Base-by-base conservation (phyloP, 2,797 vertebrate species). In the Anguilla megastoma region DNA sequence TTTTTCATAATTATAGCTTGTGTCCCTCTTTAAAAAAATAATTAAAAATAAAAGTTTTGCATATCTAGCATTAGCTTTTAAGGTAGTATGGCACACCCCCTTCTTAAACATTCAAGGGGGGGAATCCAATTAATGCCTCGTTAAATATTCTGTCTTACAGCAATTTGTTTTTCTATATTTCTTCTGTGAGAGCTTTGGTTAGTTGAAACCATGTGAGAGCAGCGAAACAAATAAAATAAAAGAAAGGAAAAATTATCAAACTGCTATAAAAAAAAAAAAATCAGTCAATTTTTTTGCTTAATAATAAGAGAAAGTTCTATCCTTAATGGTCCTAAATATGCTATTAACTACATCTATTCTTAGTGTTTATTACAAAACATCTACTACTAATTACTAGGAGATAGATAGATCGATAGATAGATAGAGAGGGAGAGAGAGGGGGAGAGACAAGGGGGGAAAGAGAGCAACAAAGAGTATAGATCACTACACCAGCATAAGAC, bases 51-150 rank as follows among this genome's bases (percentile, higher is more conserved):
- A 93, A 94, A 95, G 96, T 98, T 98, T 99, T 98, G 98, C 98
- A 92, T 93, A 93, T 94, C 91, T 92, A 93, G 94, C 94, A 2
- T 99, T 97, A 98, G 98, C 97, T 97, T 99, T 99, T 99, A 99
- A 99, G 98, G 98, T 99, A 99, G 98, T 98, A 99, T 99, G 98
- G 98, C 98, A 97, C 97, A 96, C 95, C 97, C 98, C 97, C 96
- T 95, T 95, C 95, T 93, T 91, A 96, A 97, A 97, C 96, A 97
- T 97, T 96, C 96, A 96, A 97, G 96, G 95, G 94, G 91, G 95
- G 95, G 94, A 91, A 95, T 96, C 95, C 94, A 95, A 94, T 94
- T 92, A 95, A 96, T 91, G 94, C 96, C 90, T 93, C 93, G 86
- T 85, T 85, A 76, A 88, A 87, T 82, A 87, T 87, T 5, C 92